Conservation (phyloP, 1,140 invertebrate genomes). For the Diuraphis noxia region DNA sequence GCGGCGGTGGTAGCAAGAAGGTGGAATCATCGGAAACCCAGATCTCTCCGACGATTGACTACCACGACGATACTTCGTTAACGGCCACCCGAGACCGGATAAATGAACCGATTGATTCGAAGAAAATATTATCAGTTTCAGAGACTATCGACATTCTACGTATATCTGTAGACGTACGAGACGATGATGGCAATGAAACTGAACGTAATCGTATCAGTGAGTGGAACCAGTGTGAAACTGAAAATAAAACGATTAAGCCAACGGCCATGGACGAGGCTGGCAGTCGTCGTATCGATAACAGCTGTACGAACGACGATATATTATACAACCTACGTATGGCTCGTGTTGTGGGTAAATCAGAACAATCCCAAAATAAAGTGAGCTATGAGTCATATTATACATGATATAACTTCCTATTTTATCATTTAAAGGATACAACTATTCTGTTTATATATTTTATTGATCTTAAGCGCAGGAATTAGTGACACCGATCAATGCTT, state of each 20-base stretch:
- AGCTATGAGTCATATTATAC: background rate
- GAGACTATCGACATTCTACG: background rate
- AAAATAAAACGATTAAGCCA: background rate
- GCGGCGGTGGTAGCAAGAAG: no score
- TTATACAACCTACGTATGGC: background rate
- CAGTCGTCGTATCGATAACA: background rate
- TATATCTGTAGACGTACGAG: background rate
- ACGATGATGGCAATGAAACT: background rate
- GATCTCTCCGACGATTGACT: background rate
- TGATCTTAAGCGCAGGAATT: no score
- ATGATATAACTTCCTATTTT: background rate
- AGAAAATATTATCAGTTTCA: background rate
- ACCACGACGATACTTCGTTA: background rate
- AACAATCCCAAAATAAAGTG: background rate
- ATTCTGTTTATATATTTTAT: no score
- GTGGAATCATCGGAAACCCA: background rate
- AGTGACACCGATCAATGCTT: no score
- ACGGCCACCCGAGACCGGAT: background rate
- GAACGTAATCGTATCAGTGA: background rate
- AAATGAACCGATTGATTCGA: background rate
- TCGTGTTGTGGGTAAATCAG: background rate
- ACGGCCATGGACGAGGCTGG: background rate
- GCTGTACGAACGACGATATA: background rate
- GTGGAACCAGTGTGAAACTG: background rate
- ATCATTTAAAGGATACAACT: background rate